Evolutionary conservation across 2,888 invertebrate species (phyloP).

Genomic region (Pammene aurita): DNA sequence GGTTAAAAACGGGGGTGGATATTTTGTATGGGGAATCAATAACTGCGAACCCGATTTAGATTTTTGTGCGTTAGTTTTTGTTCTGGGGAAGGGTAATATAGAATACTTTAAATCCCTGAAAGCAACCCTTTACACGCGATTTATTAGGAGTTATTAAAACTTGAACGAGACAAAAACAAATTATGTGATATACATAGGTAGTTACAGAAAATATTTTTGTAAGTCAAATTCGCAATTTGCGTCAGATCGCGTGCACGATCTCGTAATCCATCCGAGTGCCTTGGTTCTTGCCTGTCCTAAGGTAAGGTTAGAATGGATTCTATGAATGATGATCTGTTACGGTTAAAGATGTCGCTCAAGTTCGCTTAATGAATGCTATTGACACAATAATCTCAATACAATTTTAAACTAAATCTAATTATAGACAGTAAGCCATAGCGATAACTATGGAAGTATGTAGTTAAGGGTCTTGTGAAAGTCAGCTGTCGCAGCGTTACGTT

Average conservation of each 20-base stretch:
- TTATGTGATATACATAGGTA: too few species aligned
- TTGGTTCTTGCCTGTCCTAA: slow-evolving; percentile 25
- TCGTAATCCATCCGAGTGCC: slow-evolving; percentile 17
- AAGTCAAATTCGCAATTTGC: background rate
- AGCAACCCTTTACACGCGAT: too few species aligned
- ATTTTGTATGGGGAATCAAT: too few species aligned
- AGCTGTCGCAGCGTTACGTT: too few species aligned
- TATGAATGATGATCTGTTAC: slow-evolving; percentile 11
- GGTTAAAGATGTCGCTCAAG: slow-evolving; percentile 6
- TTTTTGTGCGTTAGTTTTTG: too few species aligned
- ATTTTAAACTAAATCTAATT: slow-evolving; percentile 7
- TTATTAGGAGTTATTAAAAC: background rate
- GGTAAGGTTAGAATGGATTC: slow-evolving; percentile 8
- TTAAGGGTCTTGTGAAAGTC: too few species aligned
- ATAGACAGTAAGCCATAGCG: background rate
- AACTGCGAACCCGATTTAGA: too few species aligned
- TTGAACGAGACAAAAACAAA: background rate
- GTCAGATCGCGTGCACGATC: slow-evolving; percentile 31
- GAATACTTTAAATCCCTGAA: too few species aligned
- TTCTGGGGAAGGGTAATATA: too few species aligned
- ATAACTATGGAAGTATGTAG: background rate
- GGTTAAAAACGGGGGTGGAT: too few species aligned
- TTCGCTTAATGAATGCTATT: slow-evolving; percentile 5
- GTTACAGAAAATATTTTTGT: slow-evolving; percentile 3
- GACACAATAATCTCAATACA: slow-evolving; percentile 21